Percentiles rank a stretch among this genome's conserved stretches.
phyloP scores from a whole-genome alignment of 2,888 invertebrate species.

The Drosophila meridionalis region DNA sequence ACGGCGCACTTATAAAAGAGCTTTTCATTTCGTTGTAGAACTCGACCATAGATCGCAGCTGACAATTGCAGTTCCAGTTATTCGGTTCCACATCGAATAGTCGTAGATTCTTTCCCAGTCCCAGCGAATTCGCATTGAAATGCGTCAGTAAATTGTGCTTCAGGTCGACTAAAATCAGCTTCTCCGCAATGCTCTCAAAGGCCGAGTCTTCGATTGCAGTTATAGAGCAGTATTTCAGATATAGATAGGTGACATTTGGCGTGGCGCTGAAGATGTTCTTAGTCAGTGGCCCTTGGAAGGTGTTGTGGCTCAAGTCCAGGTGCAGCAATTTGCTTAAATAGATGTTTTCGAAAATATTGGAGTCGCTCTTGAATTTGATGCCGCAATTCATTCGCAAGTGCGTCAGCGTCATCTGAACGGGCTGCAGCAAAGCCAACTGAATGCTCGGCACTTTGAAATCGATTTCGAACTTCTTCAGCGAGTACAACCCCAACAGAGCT shows the following conservation, averaged over 20 bases:
- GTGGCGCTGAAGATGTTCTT: constrained; percentile 63
- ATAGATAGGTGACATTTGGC: constrained; percentile 69
- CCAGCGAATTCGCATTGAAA: constrained; percentile 45
- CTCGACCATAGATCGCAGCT: constrained; percentile 53
- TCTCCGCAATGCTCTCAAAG: constrained; percentile 62
- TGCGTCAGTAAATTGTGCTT: constrained; percentile 72
- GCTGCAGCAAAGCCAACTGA: constrained; percentile 76
- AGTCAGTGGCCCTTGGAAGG: constrained; percentile 62
- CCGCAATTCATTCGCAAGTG: constrained; percentile 68
- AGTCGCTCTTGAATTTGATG: constrained; percentile 47
- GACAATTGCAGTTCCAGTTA: constrained; percentile 77
- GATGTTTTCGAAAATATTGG: constrained; percentile 70
- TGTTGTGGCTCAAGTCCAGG: constrained; percentile 77
- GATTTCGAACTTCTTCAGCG: constrained; percentile 69
- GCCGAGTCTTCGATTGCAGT: constrained; percentile 68
- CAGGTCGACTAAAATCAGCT: constrained; percentile 70
- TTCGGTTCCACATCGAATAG: constrained; percentile 72
- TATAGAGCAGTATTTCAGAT: constrained; percentile 65
- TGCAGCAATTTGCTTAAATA: constrained; percentile 59
- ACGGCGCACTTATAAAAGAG: constrained; percentile 69
- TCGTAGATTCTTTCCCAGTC: neutral
- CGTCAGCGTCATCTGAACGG: constrained; percentile 74
- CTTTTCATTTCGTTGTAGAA: constrained; percentile 52
- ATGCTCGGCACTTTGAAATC: constrained; percentile 52
- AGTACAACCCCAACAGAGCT: constrained; percentile 73